These are phyloP conservation scores for Cnemophilus loriae DNA, from an alignment of 2,113 vertebrate genomes.

Conservation along the genomic window DNA sequence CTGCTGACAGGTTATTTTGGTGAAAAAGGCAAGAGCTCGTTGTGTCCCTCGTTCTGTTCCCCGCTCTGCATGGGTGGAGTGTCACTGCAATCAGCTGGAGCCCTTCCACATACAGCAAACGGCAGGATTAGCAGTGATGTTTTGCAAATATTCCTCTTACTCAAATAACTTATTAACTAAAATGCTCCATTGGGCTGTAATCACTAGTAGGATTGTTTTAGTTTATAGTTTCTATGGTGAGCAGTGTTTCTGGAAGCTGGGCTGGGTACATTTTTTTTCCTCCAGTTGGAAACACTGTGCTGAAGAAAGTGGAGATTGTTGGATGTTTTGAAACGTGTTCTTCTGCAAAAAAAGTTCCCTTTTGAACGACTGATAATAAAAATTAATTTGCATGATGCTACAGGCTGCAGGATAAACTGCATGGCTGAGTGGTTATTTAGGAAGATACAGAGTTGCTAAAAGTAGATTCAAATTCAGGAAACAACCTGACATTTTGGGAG, in stretches of 20 bases:
- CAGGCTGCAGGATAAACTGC: neutral
- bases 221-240: slow-evolving; percentile 39
- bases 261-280: neutral
- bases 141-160: slow-evolving; percentile 39
- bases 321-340: neutral
- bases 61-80: neutral
- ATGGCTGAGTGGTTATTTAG: neutral
- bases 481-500: rapidly evolving
- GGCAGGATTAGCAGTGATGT: neutral
- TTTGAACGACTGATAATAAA: neutral
- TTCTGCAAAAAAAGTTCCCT: neutral
- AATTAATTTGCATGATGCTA: neutral
- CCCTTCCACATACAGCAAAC: neutral
- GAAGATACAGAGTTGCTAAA: neutral
- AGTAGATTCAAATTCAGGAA: neutral
- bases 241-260: neutral
- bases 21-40: neutral
- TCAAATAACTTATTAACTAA: slow-evolving; percentile 18
- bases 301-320: neutral
- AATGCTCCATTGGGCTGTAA: neutral
- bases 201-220: neutral
- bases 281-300: neutral
- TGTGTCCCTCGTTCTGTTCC: neutral
- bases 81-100: neutral
- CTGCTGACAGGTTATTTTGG: neutral